Conservation (phyloP, 2,113 vertebrate species). For the Rana temporaria region DNA sequence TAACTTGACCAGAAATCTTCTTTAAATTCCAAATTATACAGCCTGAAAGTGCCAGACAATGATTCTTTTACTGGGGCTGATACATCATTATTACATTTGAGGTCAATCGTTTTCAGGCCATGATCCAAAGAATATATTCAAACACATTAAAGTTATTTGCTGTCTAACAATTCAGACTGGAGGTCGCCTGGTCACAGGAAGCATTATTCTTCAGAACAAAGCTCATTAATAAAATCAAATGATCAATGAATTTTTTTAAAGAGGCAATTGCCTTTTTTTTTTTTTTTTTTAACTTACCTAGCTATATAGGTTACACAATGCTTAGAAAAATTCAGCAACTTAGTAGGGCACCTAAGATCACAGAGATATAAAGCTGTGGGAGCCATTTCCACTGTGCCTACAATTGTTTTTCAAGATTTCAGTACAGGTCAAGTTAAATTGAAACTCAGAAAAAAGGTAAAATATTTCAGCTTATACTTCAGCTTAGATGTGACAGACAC, state of each 20-base stretch:
- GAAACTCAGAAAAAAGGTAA: too few species aligned
- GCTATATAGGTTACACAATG: neutral
- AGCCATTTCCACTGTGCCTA: too few species aligned
- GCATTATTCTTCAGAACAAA: conserved; percentile 49
- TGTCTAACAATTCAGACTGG: conserved; percentile 52
- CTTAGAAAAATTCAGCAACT: too few species aligned
- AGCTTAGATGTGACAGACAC: too few species aligned
- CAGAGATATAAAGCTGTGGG: too few species aligned
- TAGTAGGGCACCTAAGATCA: too few species aligned
- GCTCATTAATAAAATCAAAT: conserved; percentile 56
- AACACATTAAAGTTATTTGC: conserved; percentile 54
- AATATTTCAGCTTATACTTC: too few species aligned
- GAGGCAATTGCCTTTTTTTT: conserved; percentile 19
- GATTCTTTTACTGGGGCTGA: conserved; percentile 43
- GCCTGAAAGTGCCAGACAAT: neutral
- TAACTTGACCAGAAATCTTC: too few species aligned
- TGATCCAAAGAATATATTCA: conserved; percentile 46
- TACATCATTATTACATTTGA: conserved; percentile 57
- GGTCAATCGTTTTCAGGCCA: conserved; percentile 52
- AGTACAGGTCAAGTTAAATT: too few species aligned
- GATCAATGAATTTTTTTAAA: conserved; percentile 52
- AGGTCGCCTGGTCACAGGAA: conserved; percentile 55
- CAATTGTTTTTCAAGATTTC: too few species aligned
- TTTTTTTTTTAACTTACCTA: conserved; percentile 7
- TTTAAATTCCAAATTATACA: too few species aligned